Percentiles rank a stretch among this genome's conserved stretches.
Conservation (phyloP, 2,113 vertebrate species). For the Hassar affinis region DNA sequence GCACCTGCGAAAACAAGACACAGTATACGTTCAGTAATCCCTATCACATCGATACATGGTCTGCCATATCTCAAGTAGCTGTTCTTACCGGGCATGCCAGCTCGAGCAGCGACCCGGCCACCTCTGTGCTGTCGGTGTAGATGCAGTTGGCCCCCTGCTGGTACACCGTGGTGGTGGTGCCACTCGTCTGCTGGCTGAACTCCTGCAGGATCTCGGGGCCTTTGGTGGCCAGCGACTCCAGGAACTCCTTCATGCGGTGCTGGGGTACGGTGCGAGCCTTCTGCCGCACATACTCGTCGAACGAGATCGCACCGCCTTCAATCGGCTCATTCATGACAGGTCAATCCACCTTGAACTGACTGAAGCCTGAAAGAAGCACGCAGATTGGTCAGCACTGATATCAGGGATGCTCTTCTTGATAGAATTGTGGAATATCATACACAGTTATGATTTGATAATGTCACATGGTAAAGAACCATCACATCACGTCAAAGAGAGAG, state of each 20-base stretch:
- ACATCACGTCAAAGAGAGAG: too few species aligned
- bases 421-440: neutral
- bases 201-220: conserved; percentile 95
- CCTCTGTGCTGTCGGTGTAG: conserved; percentile 98
- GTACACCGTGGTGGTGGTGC: conserved; percentile 88
- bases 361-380: conserved; percentile 30
- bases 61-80: neutral
- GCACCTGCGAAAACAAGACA: conserved; percentile 67
- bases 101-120: conserved; percentile 96
- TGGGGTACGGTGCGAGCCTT: conserved; percentile 95
- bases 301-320: conserved; percentile 96
- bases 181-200: conserved; percentile 85
- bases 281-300: conserved; percentile 97
- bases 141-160: conserved; percentile 92
- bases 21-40: too few species aligned
- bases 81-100: conserved; percentile 91
- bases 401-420: neutral
- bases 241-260: conserved; percentile 99
- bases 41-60: too few species aligned
- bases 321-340: conserved; percentile 92
- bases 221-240: conserved; percentile 93
- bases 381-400: neutral
- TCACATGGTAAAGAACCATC: neutral
- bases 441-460: too few species aligned
- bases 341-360: conserved; percentile 53